Percentiles rank a stretch among this genome's conserved stretches.
Evolutionary conservation across 2,888 invertebrate genomes (phyloP).

Genomic region (Pristionchus fissidentatus): DNA sequence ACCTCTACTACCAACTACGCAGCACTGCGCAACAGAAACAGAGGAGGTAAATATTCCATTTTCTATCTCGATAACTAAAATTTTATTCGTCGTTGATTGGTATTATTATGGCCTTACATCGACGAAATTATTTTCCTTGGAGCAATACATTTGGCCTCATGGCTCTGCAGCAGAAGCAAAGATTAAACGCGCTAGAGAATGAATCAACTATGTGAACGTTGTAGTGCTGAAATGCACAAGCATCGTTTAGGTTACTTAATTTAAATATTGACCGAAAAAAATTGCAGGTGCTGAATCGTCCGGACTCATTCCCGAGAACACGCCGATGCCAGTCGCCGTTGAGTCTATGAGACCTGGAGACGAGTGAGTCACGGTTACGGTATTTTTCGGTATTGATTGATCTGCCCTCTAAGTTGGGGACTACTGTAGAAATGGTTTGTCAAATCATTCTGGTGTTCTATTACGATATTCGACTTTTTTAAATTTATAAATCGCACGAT

Average conservation of each 20-base stretch:
- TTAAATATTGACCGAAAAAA: too few relatives aligned
- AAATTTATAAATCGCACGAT: too few relatives aligned
- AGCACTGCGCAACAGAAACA: slow-evolving; percentile 10
- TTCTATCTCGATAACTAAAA: neutral
- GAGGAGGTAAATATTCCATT: slow-evolving; percentile 20
- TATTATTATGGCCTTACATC: too few relatives aligned
- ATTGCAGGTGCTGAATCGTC: neutral
- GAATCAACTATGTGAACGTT: too few relatives aligned
- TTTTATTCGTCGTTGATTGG: too few relatives aligned
- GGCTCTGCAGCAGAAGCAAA: too few relatives aligned
- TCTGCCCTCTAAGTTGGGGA: neutral
- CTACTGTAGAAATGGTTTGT: neutral
- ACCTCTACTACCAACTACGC: slow-evolving; percentile 38
- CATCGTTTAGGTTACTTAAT: too few relatives aligned
- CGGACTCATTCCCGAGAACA: slow-evolving; percentile 29
- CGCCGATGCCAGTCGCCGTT: neutral
- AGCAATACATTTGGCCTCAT: too few relatives aligned
- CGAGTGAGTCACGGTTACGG: neutral
- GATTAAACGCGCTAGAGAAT: too few relatives aligned
- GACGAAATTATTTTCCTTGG: too few relatives aligned
- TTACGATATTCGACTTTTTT: neutral
- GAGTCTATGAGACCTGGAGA: neutral
- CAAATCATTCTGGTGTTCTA: neutral
- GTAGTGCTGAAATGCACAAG: too few relatives aligned
- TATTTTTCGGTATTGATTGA: neutral